phyloP scores from a whole-genome alignment of 2,888 invertebrate genomes.

The Xestoiulus laeticollis region DNA sequence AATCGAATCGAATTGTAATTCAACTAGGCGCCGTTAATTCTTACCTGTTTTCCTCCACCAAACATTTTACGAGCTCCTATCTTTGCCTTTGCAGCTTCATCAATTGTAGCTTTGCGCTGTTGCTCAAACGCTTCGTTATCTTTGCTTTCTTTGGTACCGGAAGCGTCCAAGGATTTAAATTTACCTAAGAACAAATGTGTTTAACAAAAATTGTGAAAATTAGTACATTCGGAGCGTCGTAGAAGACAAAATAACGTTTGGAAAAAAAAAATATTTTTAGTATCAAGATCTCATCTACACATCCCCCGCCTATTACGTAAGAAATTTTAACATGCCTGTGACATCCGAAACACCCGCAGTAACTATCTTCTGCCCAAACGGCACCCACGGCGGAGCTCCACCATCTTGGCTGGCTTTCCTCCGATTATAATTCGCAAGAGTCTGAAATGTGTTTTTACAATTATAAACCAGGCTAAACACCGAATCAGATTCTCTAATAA shows the following conservation, averaged over 20 bases:
- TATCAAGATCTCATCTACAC: too few relatives aligned
- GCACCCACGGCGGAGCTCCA: constrained; percentile 90
- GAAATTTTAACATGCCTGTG: constrained; percentile 44
- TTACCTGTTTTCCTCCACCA: constrained; percentile 61
- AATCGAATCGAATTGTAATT: too few relatives aligned
- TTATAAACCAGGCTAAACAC: not conserved
- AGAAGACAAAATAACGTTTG: too few relatives aligned
- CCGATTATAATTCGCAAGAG: constrained; percentile 46
- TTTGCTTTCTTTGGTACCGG: constrained; percentile 69
- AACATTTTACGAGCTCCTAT: constrained; percentile 61
- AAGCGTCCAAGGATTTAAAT: constrained; percentile 62
- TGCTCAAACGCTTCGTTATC: constrained; percentile 87
- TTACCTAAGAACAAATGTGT: constrained; percentile 59
- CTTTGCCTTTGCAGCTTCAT: constrained; percentile 77
- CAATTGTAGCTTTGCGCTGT: constrained; percentile 89
- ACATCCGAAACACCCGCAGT: constrained; percentile 36
- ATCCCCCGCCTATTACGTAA: too few relatives aligned
- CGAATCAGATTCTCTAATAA: constrained; percentile 11
- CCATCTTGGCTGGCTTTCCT: constrained; percentile 72
- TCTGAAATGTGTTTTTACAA: constrained; percentile 37
- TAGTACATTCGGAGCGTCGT: too few relatives aligned
- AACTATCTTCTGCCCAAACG: constrained; percentile 81
- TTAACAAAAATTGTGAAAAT: not conserved
- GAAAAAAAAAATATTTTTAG: too few relatives aligned
- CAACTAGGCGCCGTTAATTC: too few relatives aligned